These are phyloP conservation scores for Naso thynnoides DNA, from an alignment of 2,797 vertebrate genomes.

Conservation along the genomic window DNA sequence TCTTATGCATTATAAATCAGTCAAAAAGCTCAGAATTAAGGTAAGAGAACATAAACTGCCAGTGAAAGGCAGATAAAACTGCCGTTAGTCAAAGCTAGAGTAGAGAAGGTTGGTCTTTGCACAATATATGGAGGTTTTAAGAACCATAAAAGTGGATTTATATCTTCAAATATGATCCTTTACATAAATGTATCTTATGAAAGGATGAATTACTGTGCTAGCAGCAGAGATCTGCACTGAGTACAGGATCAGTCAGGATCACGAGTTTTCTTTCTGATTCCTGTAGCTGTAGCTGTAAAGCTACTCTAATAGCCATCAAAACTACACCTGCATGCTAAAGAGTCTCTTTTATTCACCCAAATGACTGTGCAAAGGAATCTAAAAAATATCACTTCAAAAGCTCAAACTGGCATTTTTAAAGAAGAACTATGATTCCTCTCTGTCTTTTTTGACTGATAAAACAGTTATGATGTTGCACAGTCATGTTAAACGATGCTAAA, in stretches of 20 bases:
- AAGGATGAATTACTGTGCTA: conserved; percentile 59
- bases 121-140: conserved; percentile 43
- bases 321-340: conserved; percentile 71
- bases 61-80: conserved; percentile 46
- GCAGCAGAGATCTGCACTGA: conserved; percentile 45
- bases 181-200: conserved; percentile 63
- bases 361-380: conserved; percentile 58
- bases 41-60: conserved; percentile 25
- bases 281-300: conserved; percentile 68
- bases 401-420: conserved; percentile 65
- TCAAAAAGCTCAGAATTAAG: conserved; percentile 31
- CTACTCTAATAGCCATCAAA: conserved; percentile 62
- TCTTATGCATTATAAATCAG: conserved; percentile 27
- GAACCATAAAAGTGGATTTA: conserved; percentile 61
- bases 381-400: conserved; percentile 47
- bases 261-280: conserved; percentile 67
- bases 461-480: too few relatives aligned
- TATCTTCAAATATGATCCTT: conserved; percentile 66
- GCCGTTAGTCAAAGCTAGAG: conserved; percentile 33
- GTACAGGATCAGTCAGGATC: conserved; percentile 65
- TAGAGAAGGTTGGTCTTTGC: conserved; percentile 31
- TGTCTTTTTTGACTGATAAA: too few relatives aligned
- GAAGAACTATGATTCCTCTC: too few relatives aligned
- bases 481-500: too few relatives aligned
- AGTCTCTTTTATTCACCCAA: conserved; percentile 60